Conservation (phyloP, 2,888 invertebrate species). For the Polydrusus pterygomalis region DNA sequence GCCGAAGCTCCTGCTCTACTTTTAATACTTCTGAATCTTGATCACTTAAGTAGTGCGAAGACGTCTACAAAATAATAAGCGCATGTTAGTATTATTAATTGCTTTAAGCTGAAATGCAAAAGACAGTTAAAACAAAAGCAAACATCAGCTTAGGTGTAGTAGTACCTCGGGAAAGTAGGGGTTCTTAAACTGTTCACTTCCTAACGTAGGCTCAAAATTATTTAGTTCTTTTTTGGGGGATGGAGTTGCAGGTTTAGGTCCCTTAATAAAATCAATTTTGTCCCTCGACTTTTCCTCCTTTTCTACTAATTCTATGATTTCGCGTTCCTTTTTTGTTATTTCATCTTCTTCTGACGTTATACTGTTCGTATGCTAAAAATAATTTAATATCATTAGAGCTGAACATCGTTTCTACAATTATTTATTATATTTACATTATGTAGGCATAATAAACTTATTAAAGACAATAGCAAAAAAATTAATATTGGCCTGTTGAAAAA, state of each 20-base stretch:
- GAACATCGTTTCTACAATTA: neutral
- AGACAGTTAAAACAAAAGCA: too few species aligned
- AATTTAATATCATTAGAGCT: neutral
- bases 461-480: too few species aligned
- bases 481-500: neutral
- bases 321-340: constrained; percentile 78
- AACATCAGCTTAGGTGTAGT: too few species aligned
- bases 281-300: constrained; percentile 78
- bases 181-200: constrained; percentile 65
- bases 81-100: constrained; percentile 5
- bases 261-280: constrained; percentile 62
- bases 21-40: constrained; percentile 76
- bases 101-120: neutral
- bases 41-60: constrained; percentile 65
- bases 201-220: constrained; percentile 61
- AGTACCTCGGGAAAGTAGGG: constrained; percentile 64
- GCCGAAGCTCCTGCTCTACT: constrained; percentile 85
- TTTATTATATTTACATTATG: too few species aligned
- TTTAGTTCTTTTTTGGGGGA: constrained; percentile 49
- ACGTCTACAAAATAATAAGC: constrained; percentile 56
- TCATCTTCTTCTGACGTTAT: constrained; percentile 88
- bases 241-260: constrained; percentile 29
- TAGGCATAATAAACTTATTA: constrained; percentile 33
- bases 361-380: constrained; percentile 76
- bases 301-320: constrained; percentile 79